phyloP scores from a whole-genome alignment of 2,113 vertebrate genomes.

The Lepidothrix coronata region DNA sequence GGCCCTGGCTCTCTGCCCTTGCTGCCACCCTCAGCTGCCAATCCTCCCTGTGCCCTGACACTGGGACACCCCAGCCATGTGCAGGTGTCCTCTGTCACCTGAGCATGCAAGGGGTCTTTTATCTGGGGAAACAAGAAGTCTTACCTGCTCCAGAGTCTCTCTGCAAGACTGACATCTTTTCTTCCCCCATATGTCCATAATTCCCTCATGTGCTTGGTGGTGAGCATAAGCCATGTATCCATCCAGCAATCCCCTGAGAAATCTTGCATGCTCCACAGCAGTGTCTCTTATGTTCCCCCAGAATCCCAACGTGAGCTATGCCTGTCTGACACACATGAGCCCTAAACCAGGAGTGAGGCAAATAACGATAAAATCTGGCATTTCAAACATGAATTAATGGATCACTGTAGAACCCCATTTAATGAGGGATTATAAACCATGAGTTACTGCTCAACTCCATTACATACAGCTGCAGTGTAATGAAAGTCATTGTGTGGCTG shows the following conservation, averaged over 20 bases:
- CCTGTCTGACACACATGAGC: neutral
- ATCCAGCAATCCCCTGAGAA: neutral
- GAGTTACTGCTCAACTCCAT: conserved; percentile 65
- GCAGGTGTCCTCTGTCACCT: neutral
- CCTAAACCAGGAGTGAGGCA: conserved; percentile 54
- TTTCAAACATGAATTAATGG: conserved; percentile 63
- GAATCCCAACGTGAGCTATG: neutral
- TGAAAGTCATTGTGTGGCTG: conserved; percentile 46
- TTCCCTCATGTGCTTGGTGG: neutral
- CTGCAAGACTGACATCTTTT: neutral
- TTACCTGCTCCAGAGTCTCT: neutral
- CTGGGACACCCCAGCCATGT: neutral
- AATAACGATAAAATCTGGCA: conserved; percentile 65
- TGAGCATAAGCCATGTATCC: neutral
- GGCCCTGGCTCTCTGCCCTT: neutral
- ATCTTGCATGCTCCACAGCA: neutral
- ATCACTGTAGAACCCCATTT: conserved; percentile 47
- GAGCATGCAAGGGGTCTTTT: accelerated
- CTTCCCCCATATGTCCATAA: neutral
- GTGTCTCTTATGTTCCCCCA: neutral
- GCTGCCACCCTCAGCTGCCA: neutral
- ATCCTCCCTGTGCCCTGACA: neutral
- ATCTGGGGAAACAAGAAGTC: neutral
- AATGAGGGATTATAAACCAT: conserved; percentile 58
- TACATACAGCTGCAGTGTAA: conserved; percentile 23